Base-by-base conservation (phyloP, 2,797 vertebrate species). In the Phoebastria nigripes region DNA sequence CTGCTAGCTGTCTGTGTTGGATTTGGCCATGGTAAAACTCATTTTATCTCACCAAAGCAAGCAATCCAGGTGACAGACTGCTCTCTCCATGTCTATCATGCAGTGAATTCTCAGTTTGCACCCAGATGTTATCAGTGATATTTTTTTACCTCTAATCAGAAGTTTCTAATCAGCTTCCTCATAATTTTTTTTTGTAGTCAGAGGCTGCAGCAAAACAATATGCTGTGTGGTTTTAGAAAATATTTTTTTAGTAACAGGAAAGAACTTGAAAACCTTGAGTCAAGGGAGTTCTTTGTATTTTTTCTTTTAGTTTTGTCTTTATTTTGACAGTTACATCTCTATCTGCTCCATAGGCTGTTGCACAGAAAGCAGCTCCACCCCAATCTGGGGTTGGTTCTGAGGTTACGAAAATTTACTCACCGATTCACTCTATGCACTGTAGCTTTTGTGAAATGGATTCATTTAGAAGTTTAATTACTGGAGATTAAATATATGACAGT, bases 401-500 rank as follows among this genome's bases (percentile, higher is more conserved):
- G 95, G 90, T 89, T 88, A 90, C 1, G 4, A 89, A 76, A 85
- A 96, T 97, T 91, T 95, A 93, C 91, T 97, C 93, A 96, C 90
- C 0, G 19, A 72, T 84, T 87, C 92, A 89, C 93, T 95, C 89
- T n/a, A 82, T 62, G 96, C 94, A 86, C 92, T 58, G 41, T 63
- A 56, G n/a, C 89, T 95, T 94, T 90, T 88, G 94, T 94, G 95
- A 96, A 93, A 96, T 51, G 83, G 77, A 82, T 92, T 96, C 76
- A 78, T 96, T 97, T 96, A 91, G 96, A 94, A 95, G 87, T 96
- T 97, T 96, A 97, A 97, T 97, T 97, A 95, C 96, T 91, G 89
- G 72, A 95, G 90, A 95, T 95, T 94, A 97, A 97, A 96, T 95
- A 93, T 92, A 92, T 77, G 94, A 86, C 94, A 93, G 94, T 76